Conservation (phyloP, 2,113 vertebrate species). For the Anser brachyrhynchus region DNA sequence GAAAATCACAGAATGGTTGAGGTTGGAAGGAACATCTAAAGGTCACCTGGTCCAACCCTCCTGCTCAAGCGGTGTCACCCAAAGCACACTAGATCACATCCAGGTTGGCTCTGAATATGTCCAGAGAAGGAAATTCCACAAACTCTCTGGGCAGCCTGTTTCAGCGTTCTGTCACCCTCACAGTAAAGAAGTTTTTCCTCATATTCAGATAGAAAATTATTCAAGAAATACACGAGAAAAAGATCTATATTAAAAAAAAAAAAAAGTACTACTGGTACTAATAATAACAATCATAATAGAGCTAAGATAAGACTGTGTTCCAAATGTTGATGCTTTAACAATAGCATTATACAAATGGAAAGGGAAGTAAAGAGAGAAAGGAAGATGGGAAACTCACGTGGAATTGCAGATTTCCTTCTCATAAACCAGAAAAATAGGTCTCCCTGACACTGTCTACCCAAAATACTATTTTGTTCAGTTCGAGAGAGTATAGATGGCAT, state of each 20-base stretch:
- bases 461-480: not conserved
- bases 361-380: not conserved
- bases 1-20: too few species aligned
- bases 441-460: not conserved
- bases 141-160: too few species aligned
- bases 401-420: not conserved
- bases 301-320: not conserved
- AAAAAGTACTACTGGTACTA: not conserved
- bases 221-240: not conserved
- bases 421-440: not conserved
- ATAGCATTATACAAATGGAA: conserved; percentile 26
- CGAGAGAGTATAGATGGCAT: not conserved
- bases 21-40: too few species aligned
- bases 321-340: not conserved
- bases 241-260: not conserved
- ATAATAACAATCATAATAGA: conserved; percentile 24
- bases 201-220: not conserved
- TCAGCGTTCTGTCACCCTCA: too few species aligned
- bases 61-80: too few species aligned
- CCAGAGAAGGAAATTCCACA: too few species aligned
- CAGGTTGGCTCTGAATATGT: too few species aligned
- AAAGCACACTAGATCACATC: too few species aligned
- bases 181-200: too few species aligned
- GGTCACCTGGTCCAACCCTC: too few species aligned
- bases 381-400: not conserved